Base-by-base conservation (phyloP, 2,888 invertebrate genomes). In the Philereme vetulata region DNA sequence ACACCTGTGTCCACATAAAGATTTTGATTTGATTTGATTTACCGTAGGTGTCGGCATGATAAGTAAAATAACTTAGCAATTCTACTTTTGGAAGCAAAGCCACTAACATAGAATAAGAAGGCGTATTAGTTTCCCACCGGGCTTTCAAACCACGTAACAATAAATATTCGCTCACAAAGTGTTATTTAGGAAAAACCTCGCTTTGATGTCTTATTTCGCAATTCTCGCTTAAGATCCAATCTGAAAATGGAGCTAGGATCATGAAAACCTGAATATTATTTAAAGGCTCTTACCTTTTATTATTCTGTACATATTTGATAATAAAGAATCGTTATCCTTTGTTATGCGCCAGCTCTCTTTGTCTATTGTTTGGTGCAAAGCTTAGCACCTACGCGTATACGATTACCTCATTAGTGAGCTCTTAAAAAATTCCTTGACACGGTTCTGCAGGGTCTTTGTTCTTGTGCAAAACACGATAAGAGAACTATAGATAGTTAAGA, bases 241-340 rank as follows among this genome's bases (percentile, higher is more conserved):
- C 62, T 65, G 54, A 58, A 46, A 62, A 67, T 67, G 55, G 60
- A 58, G 52, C 48, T 48, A 55, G 56, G 34, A 43, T 58, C 56
- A 44, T 52, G 56, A 61, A 64, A 62, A 64, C 62, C 63, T 58
- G 50, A 56, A 48, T 56, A 58, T 51, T 42, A 59, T 51, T 60
- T 11, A 44, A 56, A 55, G 46, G 51, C 55, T 64, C 55, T 62
- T 62, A 65, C 46, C 59, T 67, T 64, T 60, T 68, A 56, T 66
- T 51, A 47, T 69, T 59, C 49, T 66, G 54, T 72, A 71, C 66
- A 72, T 75, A 65, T 71, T 75, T 75, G 59, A 70, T 72, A 72
- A 71, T 75, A 70, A 73, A 74, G 65, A 68, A 64, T 52, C 59
- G 64, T 64, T 70, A 64, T 58, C 46, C 40, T 32, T 51, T 56